Conservation (phyloP, 2,888 invertebrate species). For the Hypercompe scribonia region DNA sequence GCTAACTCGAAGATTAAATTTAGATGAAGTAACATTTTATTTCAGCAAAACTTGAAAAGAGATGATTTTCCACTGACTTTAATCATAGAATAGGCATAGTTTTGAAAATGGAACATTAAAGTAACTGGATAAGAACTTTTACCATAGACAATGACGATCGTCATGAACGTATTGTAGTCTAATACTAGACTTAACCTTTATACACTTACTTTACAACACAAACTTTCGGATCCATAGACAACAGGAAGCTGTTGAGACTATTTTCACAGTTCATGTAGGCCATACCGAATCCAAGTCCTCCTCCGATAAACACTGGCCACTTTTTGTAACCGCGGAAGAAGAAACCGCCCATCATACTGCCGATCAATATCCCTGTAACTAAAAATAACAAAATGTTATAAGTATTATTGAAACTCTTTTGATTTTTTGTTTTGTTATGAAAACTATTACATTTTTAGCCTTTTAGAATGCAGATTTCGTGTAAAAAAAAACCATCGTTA, state of each 20-base stretch:
- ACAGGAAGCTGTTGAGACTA: conserved; percentile 73
- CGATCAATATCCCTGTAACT: conserved; percentile 75
- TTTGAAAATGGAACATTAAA: not conserved
- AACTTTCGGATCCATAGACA: conserved; percentile 70
- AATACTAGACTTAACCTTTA: no score
- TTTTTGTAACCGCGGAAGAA: conserved; percentile 91
- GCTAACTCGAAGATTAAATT: no score
- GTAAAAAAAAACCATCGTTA: no score
- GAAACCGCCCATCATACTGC: conserved; percentile 84
- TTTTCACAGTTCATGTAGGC: conserved; percentile 95
- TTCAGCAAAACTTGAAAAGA: no score
- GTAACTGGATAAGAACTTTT: no score
- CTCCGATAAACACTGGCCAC: conserved; percentile 95
- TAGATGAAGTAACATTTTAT: no score
- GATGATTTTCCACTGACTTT: no score
- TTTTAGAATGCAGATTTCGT: no score
- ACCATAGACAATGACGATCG: no score
- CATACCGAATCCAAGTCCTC: conserved; percentile 96
- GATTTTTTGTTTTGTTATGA: not conserved
- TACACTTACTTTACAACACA: conserved; percentile 74
- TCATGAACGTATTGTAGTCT: no score
- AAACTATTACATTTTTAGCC: not conserved
- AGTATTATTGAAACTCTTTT: not conserved
- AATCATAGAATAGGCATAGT: no score
- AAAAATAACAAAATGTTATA: conserved; percentile 31